Conservation (phyloP, 2,113 vertebrate genomes). For the Hyaena hyaena region DNA sequence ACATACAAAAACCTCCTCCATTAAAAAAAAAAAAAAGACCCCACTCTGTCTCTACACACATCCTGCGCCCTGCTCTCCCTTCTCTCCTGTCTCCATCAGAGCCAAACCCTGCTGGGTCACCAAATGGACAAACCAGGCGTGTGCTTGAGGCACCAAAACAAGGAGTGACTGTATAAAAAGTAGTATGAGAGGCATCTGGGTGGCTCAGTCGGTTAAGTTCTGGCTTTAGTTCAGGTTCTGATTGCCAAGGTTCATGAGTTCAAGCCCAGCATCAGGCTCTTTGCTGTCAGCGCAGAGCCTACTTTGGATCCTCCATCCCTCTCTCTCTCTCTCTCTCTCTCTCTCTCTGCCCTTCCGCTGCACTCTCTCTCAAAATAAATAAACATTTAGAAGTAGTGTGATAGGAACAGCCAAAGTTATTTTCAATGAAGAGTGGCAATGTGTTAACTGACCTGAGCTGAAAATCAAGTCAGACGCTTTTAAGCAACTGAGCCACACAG, state of each 20-base stretch:
- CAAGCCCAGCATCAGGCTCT: too few species aligned
- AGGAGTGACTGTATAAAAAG: not conserved
- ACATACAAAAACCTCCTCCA: not conserved
- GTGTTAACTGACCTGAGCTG: not conserved
- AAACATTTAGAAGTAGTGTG: too few species aligned
- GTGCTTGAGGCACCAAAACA: fast-evolving
- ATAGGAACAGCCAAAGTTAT: not conserved
- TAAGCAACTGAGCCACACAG: too few species aligned
- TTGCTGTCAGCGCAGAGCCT: too few species aligned
- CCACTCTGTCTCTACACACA: not conserved
- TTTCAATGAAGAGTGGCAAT: not conserved
- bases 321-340: too few species aligned
- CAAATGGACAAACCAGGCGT: fast-evolving
- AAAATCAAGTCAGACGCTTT: too few species aligned
- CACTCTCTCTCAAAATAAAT: too few species aligned
- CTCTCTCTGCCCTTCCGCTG: too few species aligned
- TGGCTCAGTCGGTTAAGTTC: too few species aligned
- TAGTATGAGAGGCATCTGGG: not conserved
- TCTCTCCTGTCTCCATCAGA: not conserved
- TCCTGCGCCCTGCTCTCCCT: not conserved
- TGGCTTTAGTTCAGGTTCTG: too few species aligned
- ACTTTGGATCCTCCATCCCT: too few species aligned
- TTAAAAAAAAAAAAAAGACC: not conserved
- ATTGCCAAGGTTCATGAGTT: too few species aligned
- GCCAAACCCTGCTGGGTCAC: not conserved